phyloP scores from a whole-genome alignment of 2,113 vertebrate genomes.

The Apeltes quadracus region DNA sequence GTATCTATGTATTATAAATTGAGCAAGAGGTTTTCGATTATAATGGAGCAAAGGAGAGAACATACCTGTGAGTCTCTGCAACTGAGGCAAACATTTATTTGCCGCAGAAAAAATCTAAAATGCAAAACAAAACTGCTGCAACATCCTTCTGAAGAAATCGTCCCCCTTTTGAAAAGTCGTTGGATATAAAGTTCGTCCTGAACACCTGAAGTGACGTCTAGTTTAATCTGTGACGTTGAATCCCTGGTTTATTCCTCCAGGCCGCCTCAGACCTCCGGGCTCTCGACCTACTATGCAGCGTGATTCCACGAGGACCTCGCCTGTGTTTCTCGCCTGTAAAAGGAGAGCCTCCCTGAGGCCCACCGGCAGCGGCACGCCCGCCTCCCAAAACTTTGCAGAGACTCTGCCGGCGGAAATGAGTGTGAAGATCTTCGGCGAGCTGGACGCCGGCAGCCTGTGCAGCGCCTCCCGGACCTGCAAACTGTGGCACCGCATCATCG shows the following conservation, averaged over 20 bases:
- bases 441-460: constrained; percentile 85
- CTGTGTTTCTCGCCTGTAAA: constrained; percentile 16
- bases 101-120: not conserved
- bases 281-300: constrained; percentile 74
- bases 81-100: not conserved
- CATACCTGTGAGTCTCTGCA: not conserved
- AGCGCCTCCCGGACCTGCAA: constrained; percentile 82
- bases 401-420: constrained; percentile 84
- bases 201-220: not conserved
- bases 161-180: not conserved
- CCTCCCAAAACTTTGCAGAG: constrained; percentile 74
- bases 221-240: not conserved
- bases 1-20: not conserved
- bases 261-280: not conserved
- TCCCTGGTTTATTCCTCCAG: constrained; percentile 2
- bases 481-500: constrained; percentile 83
- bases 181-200: not conserved
- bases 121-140: not conserved
- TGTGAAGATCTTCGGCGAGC: constrained; percentile 81
- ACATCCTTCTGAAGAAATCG: not conserved
- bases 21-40: not conserved
- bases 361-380: not conserved
- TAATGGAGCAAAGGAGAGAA: not conserved
- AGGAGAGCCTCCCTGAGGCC: constrained; percentile 18
- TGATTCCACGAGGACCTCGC: constrained; percentile 52